phyloP scores from a whole-genome alignment of 1,140 invertebrate species.

The Bombus impatiens region DNA sequence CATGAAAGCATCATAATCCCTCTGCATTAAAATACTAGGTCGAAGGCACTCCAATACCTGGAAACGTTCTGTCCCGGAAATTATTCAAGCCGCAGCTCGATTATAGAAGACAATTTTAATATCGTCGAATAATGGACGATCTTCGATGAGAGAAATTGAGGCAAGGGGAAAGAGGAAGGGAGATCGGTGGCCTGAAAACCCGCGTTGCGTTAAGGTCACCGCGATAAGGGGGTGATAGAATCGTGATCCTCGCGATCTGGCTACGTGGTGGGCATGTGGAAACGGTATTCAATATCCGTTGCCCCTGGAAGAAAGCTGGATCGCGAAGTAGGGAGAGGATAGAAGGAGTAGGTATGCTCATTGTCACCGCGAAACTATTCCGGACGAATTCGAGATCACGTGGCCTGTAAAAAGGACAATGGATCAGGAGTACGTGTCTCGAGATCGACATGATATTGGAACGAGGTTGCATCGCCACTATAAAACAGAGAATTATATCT shows the following conservation, averaged over 20 bases:
- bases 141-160: conserved; percentile 30
- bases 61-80: conserved; percentile 36
- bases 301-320: conserved; percentile 42
- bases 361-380: conserved; percentile 78
- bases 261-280: conserved; percentile 79
- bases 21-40: conserved; percentile 10
- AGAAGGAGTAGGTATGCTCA: conserved; percentile 71
- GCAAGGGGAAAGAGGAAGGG: neutral
- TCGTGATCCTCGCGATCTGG: conserved; percentile 63
- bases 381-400: conserved; percentile 73
- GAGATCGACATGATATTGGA: conserved; percentile 42
- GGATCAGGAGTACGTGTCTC: conserved; percentile 25
- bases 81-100: conserved; percentile 62
- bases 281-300: conserved; percentile 80
- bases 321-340: neutral
- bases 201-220: conserved; percentile 70
- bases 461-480: neutral
- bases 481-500: neutral
- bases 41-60: conserved; percentile 1
- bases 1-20: neutral
- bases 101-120: conserved; percentile 79
- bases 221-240: conserved; percentile 34
- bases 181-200: conserved; percentile 52
- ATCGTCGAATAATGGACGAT: conserved; percentile 74
- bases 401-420: conserved; percentile 66